These are phyloP conservation scores for Agrilus cyanescens DNA, from an alignment of 2,888 invertebrate species.

Conservation along the genomic window DNA sequence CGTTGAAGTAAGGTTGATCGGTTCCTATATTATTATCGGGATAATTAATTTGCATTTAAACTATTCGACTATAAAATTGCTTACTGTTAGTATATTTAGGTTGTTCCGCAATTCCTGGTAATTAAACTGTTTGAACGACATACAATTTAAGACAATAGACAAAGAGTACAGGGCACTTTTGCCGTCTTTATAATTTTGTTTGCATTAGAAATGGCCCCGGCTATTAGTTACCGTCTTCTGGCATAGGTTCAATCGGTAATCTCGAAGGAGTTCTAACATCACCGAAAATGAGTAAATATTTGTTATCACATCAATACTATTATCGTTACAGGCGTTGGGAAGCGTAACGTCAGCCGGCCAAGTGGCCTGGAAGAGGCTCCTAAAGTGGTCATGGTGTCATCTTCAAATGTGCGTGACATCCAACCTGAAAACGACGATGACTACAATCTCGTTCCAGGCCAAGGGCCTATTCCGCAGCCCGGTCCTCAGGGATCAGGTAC, in stretches of 20 bases:
- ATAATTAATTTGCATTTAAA: too few species aligned
- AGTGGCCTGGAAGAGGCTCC: constrained; percentile 31
- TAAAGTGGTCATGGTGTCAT: constrained; percentile 33
- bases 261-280: too few species aligned
- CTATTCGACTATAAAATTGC: too few species aligned
- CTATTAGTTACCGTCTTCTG: too few species aligned
- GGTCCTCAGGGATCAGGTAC: constrained; percentile 38
- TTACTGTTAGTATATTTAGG: too few species aligned
- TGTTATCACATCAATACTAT: constrained; percentile 6
- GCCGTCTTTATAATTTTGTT: neutral
- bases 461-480: constrained; percentile 35
- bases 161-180: too few species aligned
- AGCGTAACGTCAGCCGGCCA: constrained; percentile 32
- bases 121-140: too few species aligned
- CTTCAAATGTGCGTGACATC: constrained; percentile 29
- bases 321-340: constrained; percentile 33
- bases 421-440: constrained; percentile 25
- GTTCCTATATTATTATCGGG: too few species aligned
- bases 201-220: neutral
- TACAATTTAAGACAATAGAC: too few species aligned
- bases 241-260: too few species aligned
- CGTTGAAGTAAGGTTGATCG: too few species aligned
- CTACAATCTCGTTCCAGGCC: constrained; percentile 28
- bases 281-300: neutral
- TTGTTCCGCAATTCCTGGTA: too few species aligned